Evolutionary conservation across 2,888 invertebrate species (phyloP), one percentile per base, ranked within the genome.

Genomic region (Apocheima hispidaria): DNA sequence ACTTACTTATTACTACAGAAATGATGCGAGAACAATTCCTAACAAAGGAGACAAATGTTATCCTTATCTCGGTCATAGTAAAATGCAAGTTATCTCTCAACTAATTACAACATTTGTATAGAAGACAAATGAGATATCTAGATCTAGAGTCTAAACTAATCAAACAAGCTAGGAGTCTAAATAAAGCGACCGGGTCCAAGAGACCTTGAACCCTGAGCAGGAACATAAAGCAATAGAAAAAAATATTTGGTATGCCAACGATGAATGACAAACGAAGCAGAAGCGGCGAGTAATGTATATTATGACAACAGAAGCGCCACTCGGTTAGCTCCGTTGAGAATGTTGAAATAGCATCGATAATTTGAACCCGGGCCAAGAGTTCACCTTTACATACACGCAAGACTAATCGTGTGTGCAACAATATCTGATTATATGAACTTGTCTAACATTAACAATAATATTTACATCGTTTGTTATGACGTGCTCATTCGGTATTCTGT

Each of bases 291-390:
- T 58, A 54, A 63, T 49, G n/a, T n/a, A 56, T 60, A 63, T 71
- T 69, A 65, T 69, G 71, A 70, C 66, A 71, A 64, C 46, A 65
- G 64, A 63, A 73, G 72, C 71, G 68, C 71, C 75, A 71, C 69
- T 64, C 66, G 60, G 65, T 63, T 23, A 41, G 41, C 48, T 51
- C 64, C 63, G 61, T 61, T 69, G 63, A 66, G 54, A 65, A 54
- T 61, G 62, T 62, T 69, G 62, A 67, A 64, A 67, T 64, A 71
- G 67, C 68, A 68, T 63, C 64, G 60, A 71, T 62, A 65, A 65
- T 69, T 75, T 78, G 78, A 77, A 73, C 61, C 40, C 55, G 53
- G 66, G 79, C 75, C 79, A 78, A 75, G 63, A 70, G 67, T 66
- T 69, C 53, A 50, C 54, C 55, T 68, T 60, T 59, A 56, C 59